phyloP scores from a whole-genome alignment of 2,888 invertebrate species.

The Noctuana brunneofusca region DNA sequence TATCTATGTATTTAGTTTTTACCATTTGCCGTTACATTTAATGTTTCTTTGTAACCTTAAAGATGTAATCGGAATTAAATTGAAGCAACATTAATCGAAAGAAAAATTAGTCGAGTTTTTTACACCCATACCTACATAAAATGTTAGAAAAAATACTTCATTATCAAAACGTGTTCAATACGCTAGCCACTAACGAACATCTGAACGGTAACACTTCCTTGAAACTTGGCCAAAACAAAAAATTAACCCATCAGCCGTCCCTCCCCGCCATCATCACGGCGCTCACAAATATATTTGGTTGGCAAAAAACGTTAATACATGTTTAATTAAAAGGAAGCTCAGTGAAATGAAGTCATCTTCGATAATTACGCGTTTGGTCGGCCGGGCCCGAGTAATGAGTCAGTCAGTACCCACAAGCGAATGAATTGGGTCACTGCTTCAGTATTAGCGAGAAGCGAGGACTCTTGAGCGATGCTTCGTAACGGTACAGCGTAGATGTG shows the following conservation, averaged over 20 bases:
- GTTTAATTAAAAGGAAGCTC: conserved; percentile 48
- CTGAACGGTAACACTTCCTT: conserved; percentile 12
- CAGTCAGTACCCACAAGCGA: conserved; percentile 1
- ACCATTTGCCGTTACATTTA: too few species aligned
- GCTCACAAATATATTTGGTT: conserved; percentile 35
- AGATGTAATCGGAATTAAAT: too few species aligned
- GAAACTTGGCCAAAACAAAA: conserved; percentile 17
- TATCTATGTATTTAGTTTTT: too few species aligned
- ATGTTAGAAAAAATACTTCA: background rate
- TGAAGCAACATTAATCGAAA: too few species aligned
- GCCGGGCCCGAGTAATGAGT: conserved; percentile 33
- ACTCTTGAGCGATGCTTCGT: background rate
- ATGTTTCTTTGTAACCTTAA: too few species aligned
- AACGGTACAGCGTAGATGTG: too few species aligned
- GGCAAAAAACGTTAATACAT: conserved; percentile 46
- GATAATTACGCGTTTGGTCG: conserved; percentile 44
- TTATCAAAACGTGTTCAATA: background rate
- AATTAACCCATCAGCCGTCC: conserved; percentile 26
- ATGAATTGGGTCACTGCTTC: background rate
- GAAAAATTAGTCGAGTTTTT: too few species aligned
- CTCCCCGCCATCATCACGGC: conserved; percentile 38
- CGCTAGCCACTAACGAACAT: background rate
- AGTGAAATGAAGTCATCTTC: conserved; percentile 47
- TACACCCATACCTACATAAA: background rate
- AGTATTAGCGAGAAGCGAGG: background rate